Conservation (phyloP, 2,113 vertebrate species). For the Callocephalon fimbriatum region DNA sequence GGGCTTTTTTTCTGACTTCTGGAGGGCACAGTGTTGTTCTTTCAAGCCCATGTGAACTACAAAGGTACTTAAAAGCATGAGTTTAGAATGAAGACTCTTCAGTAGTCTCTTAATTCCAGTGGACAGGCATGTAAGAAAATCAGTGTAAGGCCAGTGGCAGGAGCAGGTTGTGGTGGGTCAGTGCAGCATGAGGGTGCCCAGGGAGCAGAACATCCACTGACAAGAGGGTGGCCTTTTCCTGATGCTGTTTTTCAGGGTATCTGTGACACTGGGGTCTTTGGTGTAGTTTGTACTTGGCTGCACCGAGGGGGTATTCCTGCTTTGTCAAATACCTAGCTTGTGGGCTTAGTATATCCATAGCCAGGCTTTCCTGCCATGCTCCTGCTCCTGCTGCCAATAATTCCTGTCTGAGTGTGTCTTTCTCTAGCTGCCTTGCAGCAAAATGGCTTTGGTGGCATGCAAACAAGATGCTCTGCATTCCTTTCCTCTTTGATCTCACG, state of each 20-base stretch:
- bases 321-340: background rate
- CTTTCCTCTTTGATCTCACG: slow-evolving; percentile 34
- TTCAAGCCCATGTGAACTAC: background rate
- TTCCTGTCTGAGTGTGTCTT: background rate
- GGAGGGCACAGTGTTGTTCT: background rate
- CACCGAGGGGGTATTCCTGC: background rate
- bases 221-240: background rate
- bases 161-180: background rate
- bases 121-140: background rate
- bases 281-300: background rate
- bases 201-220: background rate
- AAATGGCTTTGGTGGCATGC: slow-evolving; percentile 39
- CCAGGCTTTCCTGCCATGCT: background rate
- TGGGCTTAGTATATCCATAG: background rate
- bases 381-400: background rate
- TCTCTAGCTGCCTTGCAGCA: slow-evolving; percentile 56
- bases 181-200: background rate
- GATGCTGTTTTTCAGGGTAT: background rate
- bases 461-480: slow-evolving; percentile 53
- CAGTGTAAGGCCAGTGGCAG: accelerated
- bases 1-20: background rate
- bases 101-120: background rate
- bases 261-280: background rate
- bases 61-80: background rate
- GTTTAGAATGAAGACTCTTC: background rate